phyloP scores from a whole-genome alignment of 2,888 invertebrate species.

The Drosophila borealis region DNA sequence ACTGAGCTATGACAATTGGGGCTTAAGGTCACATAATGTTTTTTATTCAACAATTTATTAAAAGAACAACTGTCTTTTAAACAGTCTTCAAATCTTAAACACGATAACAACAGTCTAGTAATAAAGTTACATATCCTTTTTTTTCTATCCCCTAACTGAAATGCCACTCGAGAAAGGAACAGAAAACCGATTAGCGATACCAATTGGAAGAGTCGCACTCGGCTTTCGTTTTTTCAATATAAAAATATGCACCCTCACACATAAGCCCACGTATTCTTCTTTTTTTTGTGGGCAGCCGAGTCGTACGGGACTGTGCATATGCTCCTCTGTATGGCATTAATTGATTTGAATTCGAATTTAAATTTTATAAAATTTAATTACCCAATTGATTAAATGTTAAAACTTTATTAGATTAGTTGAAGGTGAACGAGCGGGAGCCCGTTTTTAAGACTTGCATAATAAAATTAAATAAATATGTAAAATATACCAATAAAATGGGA shows the following conservation, averaged over 20 bases:
- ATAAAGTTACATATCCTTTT: neutral
- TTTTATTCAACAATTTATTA: too few relatives aligned
- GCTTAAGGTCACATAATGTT: too few relatives aligned
- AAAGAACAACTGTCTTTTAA: too few relatives aligned
- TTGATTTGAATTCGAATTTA: neutral
- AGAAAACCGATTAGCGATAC: neutral
- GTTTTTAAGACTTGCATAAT: too few relatives aligned
- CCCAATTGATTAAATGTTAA: neutral
- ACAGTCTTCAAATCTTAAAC: too few relatives aligned
- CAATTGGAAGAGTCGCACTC: neutral
- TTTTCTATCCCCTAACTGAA: too few relatives aligned
- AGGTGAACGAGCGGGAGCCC: too few relatives aligned
- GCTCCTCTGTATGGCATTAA: neutral
- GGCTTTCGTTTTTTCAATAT: neutral
- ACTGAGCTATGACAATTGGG: too few relatives aligned
- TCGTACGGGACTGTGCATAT: neutral
- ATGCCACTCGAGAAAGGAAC: neutral
- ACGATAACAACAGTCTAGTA: neutral
- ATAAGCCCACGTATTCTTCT: neutral
- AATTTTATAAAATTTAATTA: neutral
- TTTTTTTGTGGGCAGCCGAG: too few relatives aligned
- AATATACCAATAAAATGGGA: too few relatives aligned
- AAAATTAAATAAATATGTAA: too few relatives aligned
- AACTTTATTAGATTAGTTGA: neutral
- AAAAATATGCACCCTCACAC: neutral